Percentiles rank a stretch among this genome's conserved stretches.
Conservation (phyloP, 2,113 vertebrate genomes). For the Mixornis gularis region DNA sequence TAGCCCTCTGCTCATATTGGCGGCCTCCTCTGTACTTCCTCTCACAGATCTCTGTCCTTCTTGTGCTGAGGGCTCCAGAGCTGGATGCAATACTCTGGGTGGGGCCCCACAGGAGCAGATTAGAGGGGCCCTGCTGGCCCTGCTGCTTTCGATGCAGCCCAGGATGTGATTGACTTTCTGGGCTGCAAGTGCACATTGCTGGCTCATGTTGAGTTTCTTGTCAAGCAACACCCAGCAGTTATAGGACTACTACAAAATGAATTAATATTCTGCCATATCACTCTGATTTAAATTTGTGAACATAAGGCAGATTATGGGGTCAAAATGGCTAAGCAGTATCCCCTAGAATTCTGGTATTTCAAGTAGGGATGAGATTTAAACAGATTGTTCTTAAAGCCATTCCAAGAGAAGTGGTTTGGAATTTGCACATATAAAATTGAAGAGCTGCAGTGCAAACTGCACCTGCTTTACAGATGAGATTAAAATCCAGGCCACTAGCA, state of each 20-base stretch:
- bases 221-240: background rate
- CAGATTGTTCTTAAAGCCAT: background rate
- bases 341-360: background rate
- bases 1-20: background rate
- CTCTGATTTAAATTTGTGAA: background rate
- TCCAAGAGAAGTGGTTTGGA: background rate
- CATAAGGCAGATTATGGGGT: background rate
- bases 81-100: background rate
- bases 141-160: background rate
- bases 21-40: background rate
- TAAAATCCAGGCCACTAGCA: background rate
- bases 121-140: background rate
- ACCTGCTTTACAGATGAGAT: background rate
- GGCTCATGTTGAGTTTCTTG: accelerated
- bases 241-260: background rate
- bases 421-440: background rate
- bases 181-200: background rate
- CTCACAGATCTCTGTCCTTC: background rate
- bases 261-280: background rate
- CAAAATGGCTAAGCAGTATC: background rate
- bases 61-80: background rate
- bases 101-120: background rate
- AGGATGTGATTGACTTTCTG: background rate
- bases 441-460: background rate
- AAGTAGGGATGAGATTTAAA: background rate